Base-by-base conservation (phyloP, 2,797 vertebrate genomes). In the Petrocephalus schoutedeni region DNA sequence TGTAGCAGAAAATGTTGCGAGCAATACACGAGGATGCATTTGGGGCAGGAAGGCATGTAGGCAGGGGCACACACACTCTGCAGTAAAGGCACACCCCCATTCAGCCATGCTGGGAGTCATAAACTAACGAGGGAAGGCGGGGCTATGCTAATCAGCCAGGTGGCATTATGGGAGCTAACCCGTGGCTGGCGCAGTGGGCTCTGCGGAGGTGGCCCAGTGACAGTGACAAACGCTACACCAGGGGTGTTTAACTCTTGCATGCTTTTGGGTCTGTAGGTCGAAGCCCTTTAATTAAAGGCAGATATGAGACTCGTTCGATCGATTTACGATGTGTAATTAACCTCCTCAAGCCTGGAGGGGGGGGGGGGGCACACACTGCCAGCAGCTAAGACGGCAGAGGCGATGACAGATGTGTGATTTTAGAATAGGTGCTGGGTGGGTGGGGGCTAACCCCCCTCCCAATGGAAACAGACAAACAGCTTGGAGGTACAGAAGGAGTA, bases 241-340 rank as follows among this genome's bases (percentile, higher is more conserved):
- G 45, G 54, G 86, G 87, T 86, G 87, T 74, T 54, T 80, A 49
- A 59, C 80, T 49, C 36, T 28, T 10, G 8, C 14, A 16, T 19
- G 71, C 49, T 77, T 45, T 28, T 53, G 32, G 86, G n/a, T 32
- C 58, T 54, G 86, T 57, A 77, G 32, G 88, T 59, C 36, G 67
- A 80, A 85, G 41, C 21, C 32, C 64, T 88, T 88, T 88, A 80
- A 88, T 86, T 86, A 88, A 82, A 83, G 74, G 56, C 71, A 83
- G 45, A 67, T 83, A 23, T 83, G 41, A 87, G 80, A 41, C 41
- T 41, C 85, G 9, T 83, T 89, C 57, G 23, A 67, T 64, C 36
- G 71, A 89, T 45, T 89, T 80, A 87, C 61, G 85, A 16, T 67
- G 58, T 83, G 54, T 90, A 91, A 91, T 91, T 91, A 91, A 90